Base-by-base conservation (phyloP, 2,113 vertebrate species). In the Melanotaenia duboulayi region DNA sequence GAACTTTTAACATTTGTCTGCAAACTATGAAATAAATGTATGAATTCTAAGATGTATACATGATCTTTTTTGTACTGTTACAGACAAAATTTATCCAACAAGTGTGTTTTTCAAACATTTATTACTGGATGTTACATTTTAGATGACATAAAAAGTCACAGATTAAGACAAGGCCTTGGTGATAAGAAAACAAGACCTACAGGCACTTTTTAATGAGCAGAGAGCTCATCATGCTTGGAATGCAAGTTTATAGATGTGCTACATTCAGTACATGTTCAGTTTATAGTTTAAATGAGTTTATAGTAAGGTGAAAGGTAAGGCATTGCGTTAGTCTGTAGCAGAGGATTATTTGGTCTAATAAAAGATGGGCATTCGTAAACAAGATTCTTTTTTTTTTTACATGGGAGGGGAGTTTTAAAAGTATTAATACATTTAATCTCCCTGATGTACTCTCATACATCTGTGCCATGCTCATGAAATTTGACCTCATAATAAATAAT, bases 171-270 rank as follows among this genome's bases (percentile, higher is more conserved):
- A 65, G 23, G 71, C 84, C 80, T 72, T 65, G 40, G 76, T 72
- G 66, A 82, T 55, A 71, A 39, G 19, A 66, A 75, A 84, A 78
- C 84, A 78, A 71, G 81, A 75, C 91, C 63, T 52, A 81, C 85
- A 92, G 90, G 91, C 91, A 87, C 90, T 90, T 93, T 50, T 22
- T 32, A 17, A 51, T 44, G 76, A 85, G 71, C 68, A 71, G 37
- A 82, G 46, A 60, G 76, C 74, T 83, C 71, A 55, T 75, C 69
- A 68, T 83, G 76, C 64, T 81, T 77, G 49, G 28, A 78, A 76
- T 74, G 57, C 24, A 9, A 35, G 28, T 55, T 66, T 16, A 74
- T 71, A 52, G 78, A 69, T 54, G 61, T 54, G 55, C 48, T 81
- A 76, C 67, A 68, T 81, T 74, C 74, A 82, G 81, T 85, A 86